These are phyloP conservation scores for Eurypyga helias DNA, from an alignment of 2,113 vertebrate genomes.

Conservation along the genomic window DNA sequence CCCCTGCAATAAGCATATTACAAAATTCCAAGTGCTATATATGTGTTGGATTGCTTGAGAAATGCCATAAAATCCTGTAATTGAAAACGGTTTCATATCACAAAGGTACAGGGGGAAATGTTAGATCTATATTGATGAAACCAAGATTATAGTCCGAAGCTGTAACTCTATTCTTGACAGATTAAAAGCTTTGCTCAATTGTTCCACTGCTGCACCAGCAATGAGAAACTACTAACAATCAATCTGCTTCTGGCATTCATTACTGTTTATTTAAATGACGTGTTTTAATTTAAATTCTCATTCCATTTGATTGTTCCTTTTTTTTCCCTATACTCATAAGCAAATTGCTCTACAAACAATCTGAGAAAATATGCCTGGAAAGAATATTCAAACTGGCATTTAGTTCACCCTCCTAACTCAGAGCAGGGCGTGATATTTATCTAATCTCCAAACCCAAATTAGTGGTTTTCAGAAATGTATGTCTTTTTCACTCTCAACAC, in stretches of 20 bases:
- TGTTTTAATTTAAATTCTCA: constrained; percentile 24
- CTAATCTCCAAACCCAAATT: not conserved
- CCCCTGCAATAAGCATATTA: not conserved
- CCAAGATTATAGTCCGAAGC: not conserved
- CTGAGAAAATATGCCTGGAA: not conserved
- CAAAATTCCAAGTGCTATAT: not conserved
- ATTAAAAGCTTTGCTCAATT: constrained; percentile 26
- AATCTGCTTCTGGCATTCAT: constrained; percentile 4
- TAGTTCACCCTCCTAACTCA: not conserved
- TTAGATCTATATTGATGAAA: not conserved
- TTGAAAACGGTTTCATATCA: not conserved
- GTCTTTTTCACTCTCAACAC: not conserved
- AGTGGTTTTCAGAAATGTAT: not conserved
- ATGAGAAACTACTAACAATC: constrained; percentile 1
- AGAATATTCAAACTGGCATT: not conserved
- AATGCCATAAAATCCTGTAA: not conserved
- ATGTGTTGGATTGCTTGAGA: not conserved
- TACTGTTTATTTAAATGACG: not conserved
- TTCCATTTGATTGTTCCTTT: not conserved
- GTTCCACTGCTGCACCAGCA: not conserved
- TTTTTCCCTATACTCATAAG: not conserved
- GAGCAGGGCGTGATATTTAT: not conserved
- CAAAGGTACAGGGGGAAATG: not conserved
- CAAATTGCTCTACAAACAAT: not conserved
- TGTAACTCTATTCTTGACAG: not conserved